Percentiles rank a stretch among this genome's conserved stretches.
Conservation (phyloP, 1,140 invertebrate genomes). For the Odontomachus brunneus region DNA sequence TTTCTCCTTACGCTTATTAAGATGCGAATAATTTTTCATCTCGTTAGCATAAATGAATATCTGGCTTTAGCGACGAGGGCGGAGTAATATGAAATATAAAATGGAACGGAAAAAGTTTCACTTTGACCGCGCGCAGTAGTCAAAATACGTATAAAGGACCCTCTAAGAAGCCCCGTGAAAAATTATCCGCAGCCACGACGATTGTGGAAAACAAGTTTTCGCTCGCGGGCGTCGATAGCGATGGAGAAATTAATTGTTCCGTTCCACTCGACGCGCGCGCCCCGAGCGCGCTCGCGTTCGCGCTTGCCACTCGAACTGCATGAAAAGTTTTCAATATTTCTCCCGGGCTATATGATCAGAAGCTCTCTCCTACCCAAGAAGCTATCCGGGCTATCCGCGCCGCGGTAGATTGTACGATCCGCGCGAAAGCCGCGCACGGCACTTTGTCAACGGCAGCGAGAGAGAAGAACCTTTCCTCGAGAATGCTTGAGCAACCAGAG, state of each 20-base stretch:
- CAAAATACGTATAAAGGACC: not conserved
- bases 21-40: conserved; percentile 21
- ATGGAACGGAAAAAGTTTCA: not conserved
- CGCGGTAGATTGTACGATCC: conserved; percentile 60
- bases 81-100: not conserved
- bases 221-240: conserved; percentile 21
- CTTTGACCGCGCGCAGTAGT: not conserved
- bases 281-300: not conserved
- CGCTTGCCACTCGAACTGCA: not conserved
- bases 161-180: not conserved
- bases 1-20: not conserved
- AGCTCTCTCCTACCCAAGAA: conserved; percentile 22
- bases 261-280: conserved; percentile 34
- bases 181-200: not conserved
- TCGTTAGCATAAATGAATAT: not conserved
- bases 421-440: conserved; percentile 67
- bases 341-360: conserved; percentile 35
- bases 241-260: conserved; percentile 47
- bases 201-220: conserved; percentile 19
- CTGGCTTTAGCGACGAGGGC: not conserved
- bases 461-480: conserved; percentile 47
- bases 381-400: conserved; percentile 56
- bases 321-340: conserved; percentile 54
- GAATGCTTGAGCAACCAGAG: conserved; percentile 68
- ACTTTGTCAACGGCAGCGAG: conserved; percentile 63